Base-by-base conservation (phyloP, 1,140 invertebrate genomes). In the Lycorma delicatula region DNA sequence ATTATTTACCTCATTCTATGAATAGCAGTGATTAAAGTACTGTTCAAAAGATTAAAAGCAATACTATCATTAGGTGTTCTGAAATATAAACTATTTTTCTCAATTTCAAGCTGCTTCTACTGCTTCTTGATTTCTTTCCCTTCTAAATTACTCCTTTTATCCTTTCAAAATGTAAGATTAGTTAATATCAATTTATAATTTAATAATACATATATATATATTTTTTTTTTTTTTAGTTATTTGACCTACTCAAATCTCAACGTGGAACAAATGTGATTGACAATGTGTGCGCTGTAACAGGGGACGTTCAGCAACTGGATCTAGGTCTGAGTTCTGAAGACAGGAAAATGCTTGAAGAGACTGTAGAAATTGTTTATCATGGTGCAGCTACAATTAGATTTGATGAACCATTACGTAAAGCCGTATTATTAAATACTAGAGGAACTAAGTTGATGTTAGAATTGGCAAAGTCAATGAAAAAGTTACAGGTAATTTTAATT, bases 371-470 rank as follows among this genome's bases (percentile, higher is more conserved):
- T 6, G 48, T 95, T 16, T 90, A 94, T 69, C 91, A 95, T 67
- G 83, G 81, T 3, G 92, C 92, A 1, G 92, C 92, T 1, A 92
- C 89, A 18, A 81, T 95, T 7, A 83, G 85, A 66, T 95, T 95
- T 71, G 86, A 92, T 70, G 91, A 92, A 70, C 79, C 81, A 46
- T 70, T 95, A 16, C 81, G 82, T 66, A 56, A 68, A 22, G 76
- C 81, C 0, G 72, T 79, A 20, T 72, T 77, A 22, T 79, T 81
- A 20, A 86, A 86, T 63, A 75, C 84, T 1, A 71, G 74, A 51
- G 81, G 79, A 9, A 81, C 80, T 0, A 79, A 79, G 60, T 72
- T 79, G 29, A 66, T 85, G 23, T 54, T 85, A 4, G 66, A 77
- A 34, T 71, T 85, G 27, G 77, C 78, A 7, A 80, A 79, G 68